Evolutionary conservation across 1,140 invertebrate species (phyloP).

Genomic region (Ganaspis sp.): DNA sequence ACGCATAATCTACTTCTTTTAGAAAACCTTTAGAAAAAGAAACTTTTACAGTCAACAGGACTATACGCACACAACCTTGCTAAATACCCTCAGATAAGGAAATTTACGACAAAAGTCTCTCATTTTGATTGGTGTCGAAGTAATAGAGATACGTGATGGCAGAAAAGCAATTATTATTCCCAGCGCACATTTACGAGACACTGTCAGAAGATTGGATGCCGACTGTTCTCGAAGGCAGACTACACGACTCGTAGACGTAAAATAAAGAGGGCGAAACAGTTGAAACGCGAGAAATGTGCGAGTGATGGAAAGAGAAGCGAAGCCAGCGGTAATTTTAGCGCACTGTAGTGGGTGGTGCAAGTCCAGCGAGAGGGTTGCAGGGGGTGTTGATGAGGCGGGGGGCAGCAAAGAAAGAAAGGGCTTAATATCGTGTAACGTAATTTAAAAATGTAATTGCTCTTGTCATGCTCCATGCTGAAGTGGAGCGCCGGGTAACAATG

Average conservation of each 20-base stretch:
- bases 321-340: slow-evolving; percentile 48
- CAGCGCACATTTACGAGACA: slow-evolving; percentile 8
- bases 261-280: background rate
- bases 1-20: too few species aligned
- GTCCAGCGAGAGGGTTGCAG: slow-evolving; percentile 46
- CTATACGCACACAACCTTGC: too few species aligned
- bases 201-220: background rate
- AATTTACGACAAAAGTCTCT: too few species aligned
- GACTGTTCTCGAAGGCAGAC: slow-evolving; percentile 25
- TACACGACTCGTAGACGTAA: slow-evolving; percentile 35
- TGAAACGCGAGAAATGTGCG: slow-evolving; percentile 40
- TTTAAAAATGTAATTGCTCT: slow-evolving; percentile 77
- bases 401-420: slow-evolving; percentile 68
- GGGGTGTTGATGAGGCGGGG: slow-evolving; percentile 40
- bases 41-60: too few species aligned
- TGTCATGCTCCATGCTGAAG: slow-evolving; percentile 67
- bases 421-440: slow-evolving; percentile 76
- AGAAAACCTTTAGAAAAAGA: too few species aligned
- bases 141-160: background rate
- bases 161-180: background rate
- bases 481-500: slow-evolving; percentile 59
- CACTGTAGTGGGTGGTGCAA: slow-evolving; percentile 47
- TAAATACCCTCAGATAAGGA: too few species aligned
- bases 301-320: slow-evolving; percentile 45
- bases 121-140: too few species aligned